These are phyloP conservation scores for Choristoneura rosaceana DNA, from an alignment of 2,888 invertebrate species.

Conservation along the genomic window DNA sequence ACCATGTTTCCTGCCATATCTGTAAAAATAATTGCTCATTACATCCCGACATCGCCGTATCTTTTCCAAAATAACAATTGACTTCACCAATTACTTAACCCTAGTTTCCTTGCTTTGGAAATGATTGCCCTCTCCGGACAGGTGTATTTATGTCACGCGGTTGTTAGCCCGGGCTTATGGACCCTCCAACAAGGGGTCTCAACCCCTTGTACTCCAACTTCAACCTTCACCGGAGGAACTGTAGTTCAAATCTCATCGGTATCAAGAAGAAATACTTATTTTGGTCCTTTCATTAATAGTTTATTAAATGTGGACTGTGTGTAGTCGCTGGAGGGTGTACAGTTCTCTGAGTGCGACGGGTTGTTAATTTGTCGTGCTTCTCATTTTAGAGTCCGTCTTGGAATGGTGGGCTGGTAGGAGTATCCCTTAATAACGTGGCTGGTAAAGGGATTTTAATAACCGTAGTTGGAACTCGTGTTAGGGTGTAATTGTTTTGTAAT, in stretches of 20 bases:
- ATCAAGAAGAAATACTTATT: constrained; percentile 15
- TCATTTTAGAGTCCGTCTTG: constrained; percentile 35
- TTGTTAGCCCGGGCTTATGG: constrained; percentile 36
- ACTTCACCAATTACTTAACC: constrained; percentile 41
- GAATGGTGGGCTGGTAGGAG: constrained; percentile 7
- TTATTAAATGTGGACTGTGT: constrained; percentile 30
- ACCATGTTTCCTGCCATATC: background rate
- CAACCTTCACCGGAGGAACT: background rate
- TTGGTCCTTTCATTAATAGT: constrained; percentile 18
- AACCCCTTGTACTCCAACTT: background rate
- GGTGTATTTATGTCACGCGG: constrained; percentile 40
- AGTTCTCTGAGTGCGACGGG: background rate
- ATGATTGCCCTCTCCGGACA: constrained; percentile 39
- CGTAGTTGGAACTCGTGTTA: constrained; percentile 15
- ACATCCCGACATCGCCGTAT: constrained; percentile 7
- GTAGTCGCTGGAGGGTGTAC: constrained; percentile 4
- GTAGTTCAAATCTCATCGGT: background rate
- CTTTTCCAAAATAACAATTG: constrained; percentile 33
- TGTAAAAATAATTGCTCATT: constrained; percentile 7
- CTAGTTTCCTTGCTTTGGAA: constrained; percentile 29
- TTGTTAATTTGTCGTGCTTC: constrained; percentile 35
- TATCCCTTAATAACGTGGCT: constrained; percentile 31
- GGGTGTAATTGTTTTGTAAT: constrained; percentile 28
- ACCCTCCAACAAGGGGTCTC: constrained; percentile 27
- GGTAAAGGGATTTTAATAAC: constrained; percentile 37